These are phyloP conservation scores for Trichacis sp. DNA, from an alignment of 2,888 invertebrate genomes.

Conservation along the genomic window DNA sequence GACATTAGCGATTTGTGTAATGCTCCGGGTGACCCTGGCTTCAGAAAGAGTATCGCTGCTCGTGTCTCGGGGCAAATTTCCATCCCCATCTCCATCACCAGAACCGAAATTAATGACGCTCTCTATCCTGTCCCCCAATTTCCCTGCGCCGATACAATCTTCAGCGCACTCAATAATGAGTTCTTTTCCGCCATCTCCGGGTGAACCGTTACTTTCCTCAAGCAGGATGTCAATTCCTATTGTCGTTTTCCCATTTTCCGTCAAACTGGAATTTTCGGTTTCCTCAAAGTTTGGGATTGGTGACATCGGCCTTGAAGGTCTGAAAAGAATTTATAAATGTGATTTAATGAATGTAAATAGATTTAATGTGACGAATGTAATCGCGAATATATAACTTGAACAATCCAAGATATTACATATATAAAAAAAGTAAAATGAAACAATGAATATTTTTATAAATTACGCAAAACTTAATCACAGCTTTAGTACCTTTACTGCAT, in stretches of 20 bases:
- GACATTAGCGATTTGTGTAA: constrained; percentile 76
- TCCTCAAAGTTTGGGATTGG: constrained; percentile 78
- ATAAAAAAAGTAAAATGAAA: no score
- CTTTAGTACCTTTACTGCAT: no score
- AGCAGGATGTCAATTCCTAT: constrained; percentile 56
- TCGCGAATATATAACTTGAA: no score
- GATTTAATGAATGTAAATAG: no score
- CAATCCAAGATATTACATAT: no score
- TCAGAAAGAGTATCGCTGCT: constrained; percentile 77
- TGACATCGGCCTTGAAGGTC: constrained; percentile 79
- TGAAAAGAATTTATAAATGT: no score
- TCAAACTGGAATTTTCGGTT: constrained; percentile 48
- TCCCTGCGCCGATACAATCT: constrained; percentile 50
- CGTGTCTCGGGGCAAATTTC: constrained; percentile 78
- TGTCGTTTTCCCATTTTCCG: constrained; percentile 32
- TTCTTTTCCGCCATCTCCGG: constrained; percentile 42
- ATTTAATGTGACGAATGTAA: no score
- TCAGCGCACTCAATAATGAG: constrained; percentile 50
- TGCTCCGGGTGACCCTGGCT: constrained; percentile 72
- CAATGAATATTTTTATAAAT: no score
- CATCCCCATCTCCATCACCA: constrained; percentile 63
- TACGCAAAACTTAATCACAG: no score
- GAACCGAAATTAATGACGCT: constrained; percentile 60
- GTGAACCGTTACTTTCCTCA: constrained; percentile 52
- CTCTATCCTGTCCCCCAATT: constrained; percentile 57